Percentiles rank a stretch among this genome's conserved stretches.
These are phyloP conservation scores for Euplexia lucipara DNA, from an alignment of 2,888 invertebrate genomes.

Conservation along the genomic window DNA sequence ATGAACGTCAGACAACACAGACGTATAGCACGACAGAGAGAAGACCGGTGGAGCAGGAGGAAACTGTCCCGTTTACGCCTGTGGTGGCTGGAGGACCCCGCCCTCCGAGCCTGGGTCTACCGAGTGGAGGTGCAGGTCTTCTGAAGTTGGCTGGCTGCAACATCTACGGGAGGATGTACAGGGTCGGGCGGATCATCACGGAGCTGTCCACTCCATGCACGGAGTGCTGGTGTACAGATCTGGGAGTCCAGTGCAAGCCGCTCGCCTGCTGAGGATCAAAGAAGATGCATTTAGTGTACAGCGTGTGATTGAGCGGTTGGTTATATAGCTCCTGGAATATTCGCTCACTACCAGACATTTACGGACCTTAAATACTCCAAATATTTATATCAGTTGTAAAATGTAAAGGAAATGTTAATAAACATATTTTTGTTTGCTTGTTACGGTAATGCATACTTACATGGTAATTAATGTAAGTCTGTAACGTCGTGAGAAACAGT, in stretches of 20 bases:
- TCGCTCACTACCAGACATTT: slow-evolving; percentile 48
- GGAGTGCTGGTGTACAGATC: slow-evolving; percentile 96
- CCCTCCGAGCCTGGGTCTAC: slow-evolving; percentile 65
- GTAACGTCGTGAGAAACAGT: not conserved
- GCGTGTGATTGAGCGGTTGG: slow-evolving; percentile 53
- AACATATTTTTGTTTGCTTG: not conserved
- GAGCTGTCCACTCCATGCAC: slow-evolving; percentile 96
- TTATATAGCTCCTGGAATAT: slow-evolving; percentile 56
- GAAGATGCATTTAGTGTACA: slow-evolving; percentile 70
- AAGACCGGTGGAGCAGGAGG: slow-evolving; percentile 63
- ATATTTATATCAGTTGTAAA: too few species aligned
- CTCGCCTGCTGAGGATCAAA: slow-evolving; percentile 52
- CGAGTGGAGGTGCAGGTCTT: slow-evolving; percentile 86
- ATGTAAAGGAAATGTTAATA: not conserved
- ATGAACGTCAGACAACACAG: slow-evolving; percentile 45
- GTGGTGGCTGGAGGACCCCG: slow-evolving; percentile 63
- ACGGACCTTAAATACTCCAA: not conserved
- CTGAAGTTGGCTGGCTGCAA: slow-evolving; percentile 96
- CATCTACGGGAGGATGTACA: slow-evolving; percentile 97
- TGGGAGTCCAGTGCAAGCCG: slow-evolving; percentile 95
- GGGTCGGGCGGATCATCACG: slow-evolving; percentile 95
- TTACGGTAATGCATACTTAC: too few species aligned
- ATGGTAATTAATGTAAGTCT: not conserved
- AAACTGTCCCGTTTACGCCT: slow-evolving; percentile 59
- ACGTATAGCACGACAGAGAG: slow-evolving; percentile 51